Evolutionary conservation across 2,888 invertebrate species (phyloP).

Genomic region (Hypselothyrea guttata): DNA sequence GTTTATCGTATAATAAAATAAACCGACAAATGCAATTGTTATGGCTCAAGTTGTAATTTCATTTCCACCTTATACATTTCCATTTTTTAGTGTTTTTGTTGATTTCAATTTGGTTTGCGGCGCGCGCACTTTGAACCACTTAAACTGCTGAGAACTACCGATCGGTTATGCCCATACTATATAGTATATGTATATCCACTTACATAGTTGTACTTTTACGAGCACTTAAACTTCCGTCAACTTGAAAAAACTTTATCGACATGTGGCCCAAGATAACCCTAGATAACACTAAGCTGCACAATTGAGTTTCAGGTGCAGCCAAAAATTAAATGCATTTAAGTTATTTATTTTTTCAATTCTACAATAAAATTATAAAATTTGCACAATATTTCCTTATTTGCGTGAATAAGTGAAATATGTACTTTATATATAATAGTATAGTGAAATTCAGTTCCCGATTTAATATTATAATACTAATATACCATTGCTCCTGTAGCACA

Average conservation of each 20-base stretch:
- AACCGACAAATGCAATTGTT: slow-evolving; percentile 31
- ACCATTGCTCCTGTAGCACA: too few species aligned
- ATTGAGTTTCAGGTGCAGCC: background rate
- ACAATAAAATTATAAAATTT: too few species aligned
- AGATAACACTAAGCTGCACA: slow-evolving; percentile 43
- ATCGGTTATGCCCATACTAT: background rate
- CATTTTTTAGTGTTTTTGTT: background rate
- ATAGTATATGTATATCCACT: background rate
- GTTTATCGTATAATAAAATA: slow-evolving; percentile 29
- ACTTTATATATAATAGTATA: too few species aligned
- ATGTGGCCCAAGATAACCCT: slow-evolving; percentile 21
- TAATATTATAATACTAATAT: too few species aligned
- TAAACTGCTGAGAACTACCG: slow-evolving; percentile 14
- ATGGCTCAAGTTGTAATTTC: slow-evolving; percentile 28
- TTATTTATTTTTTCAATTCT: background rate
- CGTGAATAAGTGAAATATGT: too few species aligned
- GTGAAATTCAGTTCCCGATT: too few species aligned
- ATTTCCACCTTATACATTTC: slow-evolving; percentile 39
- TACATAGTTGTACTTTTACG: background rate
- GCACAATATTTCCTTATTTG: too few species aligned
- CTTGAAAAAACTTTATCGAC: slow-evolving; percentile 44
- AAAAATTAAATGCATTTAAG: too few species aligned
- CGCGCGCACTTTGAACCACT: slow-evolving; percentile 43
- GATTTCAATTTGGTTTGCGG: background rate
- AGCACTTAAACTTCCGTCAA: slow-evolving; percentile 23